Evolutionary conservation across 37 sponge, comb jelly and placozoan genomes (phyloP), one percentile per base, ranked within the genome.

Genomic region (Aplysina aerophoba): DNA sequence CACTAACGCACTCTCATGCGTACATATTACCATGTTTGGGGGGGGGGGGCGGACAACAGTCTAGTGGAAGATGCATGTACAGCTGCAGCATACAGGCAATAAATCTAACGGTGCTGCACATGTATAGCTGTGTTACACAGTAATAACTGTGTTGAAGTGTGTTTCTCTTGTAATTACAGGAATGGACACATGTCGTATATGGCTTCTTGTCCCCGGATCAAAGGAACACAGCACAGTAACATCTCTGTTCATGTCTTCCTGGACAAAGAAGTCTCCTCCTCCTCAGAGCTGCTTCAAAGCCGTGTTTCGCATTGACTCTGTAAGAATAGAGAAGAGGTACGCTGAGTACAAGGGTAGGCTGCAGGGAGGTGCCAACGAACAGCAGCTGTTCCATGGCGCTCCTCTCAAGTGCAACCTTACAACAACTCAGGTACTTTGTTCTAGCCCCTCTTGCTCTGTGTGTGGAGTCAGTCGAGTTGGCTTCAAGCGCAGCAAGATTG

Each of bases 381-480:
- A 1, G 33, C 22, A 31, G n/a, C n/a, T 44, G 1, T 75, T 41
- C 37, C 78, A 75, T 40, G 78, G 78, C 17, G 40, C 78, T 25
- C 16, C 25, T 24, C 54, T 75, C 6, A 21, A 36, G 24, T 75
- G 78, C 53, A 75, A 75, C 37, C 3, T 75, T 36, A 36, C 50
- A 44, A 19, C 22, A 36, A 75, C 54, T 21, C 31, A 19, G 16
- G 40, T 2, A 19, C 55, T 81, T 36, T 81, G 81, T 31, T 27
- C 35, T 57, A 33, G 39, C 27, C 4, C 60, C 55, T 21, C 36
- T 8, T 91, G 91, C 81, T 81, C 81, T 20, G 55, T 84, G 14
- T 91, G 91, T 80, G 85, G 85, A 4, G 84, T 91, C 37, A 74
- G 81, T 56, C 60, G 40, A 64, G 55, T 0, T 38, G 82, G 81